Evolutionary conservation across 2,888 invertebrate species (phyloP), one percentile per base, ranked within the genome.

Genomic region (Heliconius aoede): DNA sequence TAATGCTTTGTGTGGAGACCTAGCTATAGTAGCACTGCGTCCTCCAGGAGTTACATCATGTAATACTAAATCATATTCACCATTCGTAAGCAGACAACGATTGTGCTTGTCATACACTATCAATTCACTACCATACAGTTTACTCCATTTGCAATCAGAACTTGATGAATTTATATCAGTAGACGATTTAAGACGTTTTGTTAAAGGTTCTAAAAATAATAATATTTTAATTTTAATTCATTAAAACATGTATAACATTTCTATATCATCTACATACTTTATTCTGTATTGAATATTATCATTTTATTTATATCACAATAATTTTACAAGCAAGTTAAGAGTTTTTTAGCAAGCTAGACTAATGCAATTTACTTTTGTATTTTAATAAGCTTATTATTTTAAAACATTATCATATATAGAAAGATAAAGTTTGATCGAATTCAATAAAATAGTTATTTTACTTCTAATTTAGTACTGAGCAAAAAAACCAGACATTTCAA

Each of bases 91-190:
- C 75, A 98, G 95, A 87, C 98, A 98, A 24, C 98, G 96, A 86
- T 97, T 97, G 85, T 98, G 97, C 87, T 98, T 98, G 89, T 99
- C 98, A 86, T 98, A 98, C 46, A 99, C 96, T 78, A 97, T 97
- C 76, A 99, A 92, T 90, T 98, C 98, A 76, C 97, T 97, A 60
- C 96, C 96, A 80, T 96, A 97, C 36, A 96, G 89, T 82, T 95
- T 95, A 15, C 91, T 92, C 90, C 95, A 95, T 84, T 95, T 95
- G 78, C 84, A 89, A 69, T 91, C 86, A 21, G 81, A 87, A 30
- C 82, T 74, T 51, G 86, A 82, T 2, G 90, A 86, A 62, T 91
- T 85, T 75, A 89, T 81, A 84, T 95, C 88, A 81, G 93, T 85
- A 69, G 95, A 93, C 74, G 95, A 94, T 89, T 97, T 97, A 24